phyloP scores from a whole-genome alignment of 2,888 invertebrate genomes.

The Drosophila sordidula region DNA sequence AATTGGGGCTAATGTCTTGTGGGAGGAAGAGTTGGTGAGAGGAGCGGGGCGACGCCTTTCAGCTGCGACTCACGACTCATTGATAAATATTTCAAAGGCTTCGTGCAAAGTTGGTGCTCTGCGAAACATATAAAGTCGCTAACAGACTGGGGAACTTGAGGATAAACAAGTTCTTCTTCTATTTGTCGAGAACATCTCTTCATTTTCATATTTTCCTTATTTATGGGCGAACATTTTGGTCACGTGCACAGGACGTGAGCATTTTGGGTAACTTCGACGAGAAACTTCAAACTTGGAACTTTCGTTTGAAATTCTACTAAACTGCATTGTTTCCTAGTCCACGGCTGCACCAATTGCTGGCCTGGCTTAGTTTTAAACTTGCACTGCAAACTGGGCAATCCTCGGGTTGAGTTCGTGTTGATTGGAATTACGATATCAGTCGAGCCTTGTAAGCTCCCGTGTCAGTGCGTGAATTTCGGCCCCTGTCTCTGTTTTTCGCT shows the following conservation, averaged over 20 bases:
- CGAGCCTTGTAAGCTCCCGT: conserved; percentile 43
- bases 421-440: conserved; percentile 52
- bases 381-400: conserved; percentile 25
- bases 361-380: conserved; percentile 22
- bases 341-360: conserved; percentile 41
- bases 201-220: conserved; percentile 76
- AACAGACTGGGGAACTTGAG: conserved; percentile 44
- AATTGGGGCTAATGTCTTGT: conserved; percentile 80
- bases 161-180: conserved; percentile 21
- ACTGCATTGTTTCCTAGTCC: conserved; percentile 47
- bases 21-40: conserved; percentile 18
- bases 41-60: conserved; percentile 25
- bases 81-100: conserved; percentile 77
- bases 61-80: conserved; percentile 47
- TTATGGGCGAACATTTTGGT: conserved; percentile 72
- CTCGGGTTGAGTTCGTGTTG: conserved; percentile 16
- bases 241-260: conserved; percentile 72
- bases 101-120: conserved; percentile 38
- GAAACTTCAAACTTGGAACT: conserved; percentile 34
- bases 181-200: conserved; percentile 49
- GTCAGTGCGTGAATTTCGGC: conserved; percentile 34
- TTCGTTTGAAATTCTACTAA: conserved; percentile 13
- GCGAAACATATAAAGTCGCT: conserved; percentile 61
- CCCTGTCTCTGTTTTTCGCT: conserved; percentile 1
- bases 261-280: conserved; percentile 68